phyloP scores from a whole-genome alignment of 2,888 invertebrate species.

The Patella caerulea region DNA sequence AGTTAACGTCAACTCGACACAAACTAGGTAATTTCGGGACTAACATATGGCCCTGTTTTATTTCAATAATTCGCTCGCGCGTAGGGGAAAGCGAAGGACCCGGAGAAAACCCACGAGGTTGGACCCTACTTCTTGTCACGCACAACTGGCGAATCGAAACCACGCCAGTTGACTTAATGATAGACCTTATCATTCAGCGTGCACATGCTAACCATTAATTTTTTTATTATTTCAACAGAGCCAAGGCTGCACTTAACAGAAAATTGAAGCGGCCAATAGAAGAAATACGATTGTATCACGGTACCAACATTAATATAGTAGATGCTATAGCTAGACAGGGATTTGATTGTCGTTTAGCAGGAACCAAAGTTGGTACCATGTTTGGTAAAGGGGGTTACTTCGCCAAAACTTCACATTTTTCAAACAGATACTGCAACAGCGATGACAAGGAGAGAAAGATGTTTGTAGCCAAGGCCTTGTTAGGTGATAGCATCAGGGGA shows the following conservation, averaged over 20 bases:
- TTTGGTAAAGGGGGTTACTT: constrained; percentile 6
- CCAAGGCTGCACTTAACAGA: background rate
- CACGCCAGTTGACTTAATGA: too few species aligned
- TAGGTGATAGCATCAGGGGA: background rate
- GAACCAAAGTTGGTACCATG: background rate
- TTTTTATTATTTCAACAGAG: too few species aligned
- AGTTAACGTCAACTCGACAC: too few species aligned
- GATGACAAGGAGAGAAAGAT: background rate
- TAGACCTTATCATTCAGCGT: too few species aligned
- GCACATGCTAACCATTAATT: too few species aligned
- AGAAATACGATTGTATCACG: background rate
- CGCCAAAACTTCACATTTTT: background rate
- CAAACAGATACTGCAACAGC: background rate
- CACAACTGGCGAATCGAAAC: too few species aligned
- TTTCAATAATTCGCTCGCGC: too few species aligned
- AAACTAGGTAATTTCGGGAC: too few species aligned
- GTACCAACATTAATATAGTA: background rate
- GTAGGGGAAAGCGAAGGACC: too few species aligned
- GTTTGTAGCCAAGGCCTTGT: background rate
- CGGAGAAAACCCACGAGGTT: too few species aligned
- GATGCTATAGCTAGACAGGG: background rate
- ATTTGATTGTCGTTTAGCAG: background rate
- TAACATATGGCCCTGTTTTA: too few species aligned
- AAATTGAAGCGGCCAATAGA: background rate
- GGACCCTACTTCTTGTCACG: too few species aligned